Conservation (phyloP, 1,140 invertebrate genomes). For the Vanessa atalanta region DNA sequence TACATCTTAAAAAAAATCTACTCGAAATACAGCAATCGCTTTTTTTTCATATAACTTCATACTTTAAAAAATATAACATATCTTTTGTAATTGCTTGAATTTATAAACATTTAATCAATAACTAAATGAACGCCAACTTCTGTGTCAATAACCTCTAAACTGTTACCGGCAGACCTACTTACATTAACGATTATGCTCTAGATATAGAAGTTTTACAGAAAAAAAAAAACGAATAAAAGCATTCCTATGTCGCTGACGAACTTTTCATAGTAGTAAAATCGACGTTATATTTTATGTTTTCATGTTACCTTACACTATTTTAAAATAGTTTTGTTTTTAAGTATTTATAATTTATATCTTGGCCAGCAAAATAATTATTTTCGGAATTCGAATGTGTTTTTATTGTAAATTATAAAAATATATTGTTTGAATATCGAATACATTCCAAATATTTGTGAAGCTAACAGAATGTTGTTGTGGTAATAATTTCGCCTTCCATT, state of each 20-base stretch:
- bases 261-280: neutral
- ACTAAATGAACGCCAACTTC: slow-evolving; percentile 10
- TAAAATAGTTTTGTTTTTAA: too few relatives aligned
- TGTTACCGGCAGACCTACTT: slow-evolving; percentile 32
- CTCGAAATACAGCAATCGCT: too few relatives aligned
- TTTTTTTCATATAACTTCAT: neutral
- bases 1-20: neutral
- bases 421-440: neutral
- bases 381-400: too few relatives aligned
- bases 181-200: slow-evolving; percentile 14
- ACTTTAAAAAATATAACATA: neutral
- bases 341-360: too few relatives aligned
- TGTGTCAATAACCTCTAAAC: slow-evolving; percentile 32
- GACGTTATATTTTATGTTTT: neutral
- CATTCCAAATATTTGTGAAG: neutral
- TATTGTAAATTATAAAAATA: neutral
- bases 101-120: slow-evolving; percentile 27
- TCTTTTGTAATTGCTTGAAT: slow-evolving; percentile 6
- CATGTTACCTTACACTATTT: too few relatives aligned
- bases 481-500: neutral
- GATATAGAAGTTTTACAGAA: slow-evolving; percentile 1
- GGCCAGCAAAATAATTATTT: too few relatives aligned
- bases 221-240: neutral
- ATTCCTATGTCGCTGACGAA: neutral
- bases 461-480: neutral